Percentiles rank a stretch among this genome's conserved stretches.
phyloP scores from a whole-genome alignment of 2,113 vertebrate species.

The Protobothrops mucrosquamatus region DNA sequence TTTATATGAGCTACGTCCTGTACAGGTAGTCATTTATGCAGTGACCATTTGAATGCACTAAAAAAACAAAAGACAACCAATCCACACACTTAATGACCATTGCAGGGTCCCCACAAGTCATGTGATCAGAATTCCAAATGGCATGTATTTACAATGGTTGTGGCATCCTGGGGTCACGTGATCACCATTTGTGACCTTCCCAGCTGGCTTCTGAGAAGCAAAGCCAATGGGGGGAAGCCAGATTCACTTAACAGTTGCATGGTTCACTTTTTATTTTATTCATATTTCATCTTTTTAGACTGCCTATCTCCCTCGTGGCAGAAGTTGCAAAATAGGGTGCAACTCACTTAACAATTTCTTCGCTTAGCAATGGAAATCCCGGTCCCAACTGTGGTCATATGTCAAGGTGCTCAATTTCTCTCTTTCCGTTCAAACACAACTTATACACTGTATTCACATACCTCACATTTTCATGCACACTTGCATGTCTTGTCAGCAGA shows the following conservation, averaged over 20 bases:
- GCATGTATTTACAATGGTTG: not conserved
- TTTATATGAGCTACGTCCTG: not conserved
- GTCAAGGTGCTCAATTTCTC: not conserved
- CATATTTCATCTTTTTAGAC: no score
- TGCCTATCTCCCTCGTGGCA: no score
- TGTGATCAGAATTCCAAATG: not conserved
- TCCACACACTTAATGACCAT: not conserved
- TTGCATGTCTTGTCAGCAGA: not conserved
- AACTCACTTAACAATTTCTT: no score
- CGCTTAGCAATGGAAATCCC: no score
- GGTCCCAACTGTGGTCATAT: not conserved
- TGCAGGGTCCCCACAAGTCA: not conserved
- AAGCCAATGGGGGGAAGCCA: no score
- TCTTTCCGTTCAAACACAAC: not conserved
- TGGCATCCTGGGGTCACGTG: not conserved
- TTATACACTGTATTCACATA: not conserved
- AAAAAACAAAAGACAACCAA: not conserved
- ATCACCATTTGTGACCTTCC: not conserved
- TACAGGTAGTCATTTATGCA: not conserved
- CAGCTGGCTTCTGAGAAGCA: not conserved
- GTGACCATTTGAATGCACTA: not conserved
- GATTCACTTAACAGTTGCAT: no score
- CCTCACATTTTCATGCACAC: not conserved
- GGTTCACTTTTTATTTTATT: no score
- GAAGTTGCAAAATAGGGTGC: no score